Conservation (phyloP, 2,888 invertebrate genomes). For the Machimus atricapillus region DNA sequence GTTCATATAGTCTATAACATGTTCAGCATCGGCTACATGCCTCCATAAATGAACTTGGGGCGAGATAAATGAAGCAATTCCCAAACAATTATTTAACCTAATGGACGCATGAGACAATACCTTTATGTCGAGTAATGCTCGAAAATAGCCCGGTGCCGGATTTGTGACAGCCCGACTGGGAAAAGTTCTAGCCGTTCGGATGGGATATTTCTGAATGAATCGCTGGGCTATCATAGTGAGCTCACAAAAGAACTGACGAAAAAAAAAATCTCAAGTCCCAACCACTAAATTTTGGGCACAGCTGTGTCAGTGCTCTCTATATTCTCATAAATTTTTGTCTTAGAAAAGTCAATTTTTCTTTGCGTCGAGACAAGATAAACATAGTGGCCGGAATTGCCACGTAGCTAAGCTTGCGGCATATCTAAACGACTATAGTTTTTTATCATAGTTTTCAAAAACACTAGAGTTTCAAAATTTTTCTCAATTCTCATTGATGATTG, state of each 20-base stretch:
- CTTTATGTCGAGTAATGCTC: neutral
- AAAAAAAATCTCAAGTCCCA: neutral
- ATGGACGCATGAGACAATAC: neutral
- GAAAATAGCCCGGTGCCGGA: neutral
- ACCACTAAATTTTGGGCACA: neutral
- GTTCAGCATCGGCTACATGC: neutral
- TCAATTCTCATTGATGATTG: neutral
- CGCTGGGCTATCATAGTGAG: neutral
- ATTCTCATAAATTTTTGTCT: neutral
- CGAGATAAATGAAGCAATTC: neutral
- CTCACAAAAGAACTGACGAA: neutral
- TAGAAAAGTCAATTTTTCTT: neutral
- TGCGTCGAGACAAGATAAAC: neutral
- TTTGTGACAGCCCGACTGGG: neutral
- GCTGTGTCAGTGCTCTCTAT: neutral
- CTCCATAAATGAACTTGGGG: neutral
- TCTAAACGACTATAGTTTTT: neutral
- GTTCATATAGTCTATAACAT: neutral
- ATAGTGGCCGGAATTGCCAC: neutral
- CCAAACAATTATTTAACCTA: neutral
- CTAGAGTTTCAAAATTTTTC: neutral
- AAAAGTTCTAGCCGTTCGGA: neutral
- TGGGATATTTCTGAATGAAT: neutral
- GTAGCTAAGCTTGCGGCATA: neutral
- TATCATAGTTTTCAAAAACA: neutral